phyloP scores from a whole-genome alignment of 2,797 vertebrate genomes.

The Danio tinwini region DNA sequence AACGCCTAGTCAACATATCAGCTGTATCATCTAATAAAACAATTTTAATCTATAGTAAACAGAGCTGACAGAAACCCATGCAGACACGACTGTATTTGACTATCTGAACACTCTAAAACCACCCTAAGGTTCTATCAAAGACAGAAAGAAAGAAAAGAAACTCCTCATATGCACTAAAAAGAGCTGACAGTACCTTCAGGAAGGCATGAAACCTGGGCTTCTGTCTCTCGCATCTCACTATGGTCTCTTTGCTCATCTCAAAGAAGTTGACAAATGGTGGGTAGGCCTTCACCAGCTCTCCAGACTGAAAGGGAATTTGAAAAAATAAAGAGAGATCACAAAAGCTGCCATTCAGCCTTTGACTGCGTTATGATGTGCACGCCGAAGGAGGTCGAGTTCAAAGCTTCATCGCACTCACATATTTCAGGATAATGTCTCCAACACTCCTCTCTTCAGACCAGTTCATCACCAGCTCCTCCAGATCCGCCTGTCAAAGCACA shows the following conservation, averaged over 20 bases:
- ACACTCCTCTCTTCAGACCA: constrained; percentile 95
- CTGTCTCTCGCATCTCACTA: constrained; percentile 93
- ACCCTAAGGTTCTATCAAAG: too few relatives aligned
- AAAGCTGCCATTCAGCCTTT: constrained; percentile 35
- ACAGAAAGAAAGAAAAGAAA: neutral
- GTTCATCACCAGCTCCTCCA: constrained; percentile 92
- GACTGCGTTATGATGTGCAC: constrained; percentile 8
- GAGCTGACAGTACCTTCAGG: constrained; percentile 83
- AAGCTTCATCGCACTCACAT: constrained; percentile 82
- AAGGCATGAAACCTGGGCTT: constrained; percentile 98
- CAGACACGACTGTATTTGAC: too few relatives aligned
- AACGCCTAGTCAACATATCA: too few relatives aligned
- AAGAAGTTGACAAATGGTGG: constrained; percentile 99
- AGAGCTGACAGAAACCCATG: too few relatives aligned
- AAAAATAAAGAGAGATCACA: constrained; percentile 42
- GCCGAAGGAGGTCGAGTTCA: constrained; percentile 28
- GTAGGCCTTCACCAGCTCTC: constrained; percentile 93
- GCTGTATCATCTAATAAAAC: too few relatives aligned
- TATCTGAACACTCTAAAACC: too few relatives aligned
- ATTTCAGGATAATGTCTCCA: constrained; percentile 93
- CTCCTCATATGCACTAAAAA: neutral
- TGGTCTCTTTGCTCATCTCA: constrained; percentile 98
- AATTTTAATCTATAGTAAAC: too few relatives aligned
- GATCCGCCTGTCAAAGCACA: constrained; percentile 83
- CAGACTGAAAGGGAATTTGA: constrained; percentile 79